Evolutionary conservation across 1,140 invertebrate genomes (phyloP), one percentile per base, ranked within the genome.

Genomic region (Gryllus bimaculatus): DNA sequence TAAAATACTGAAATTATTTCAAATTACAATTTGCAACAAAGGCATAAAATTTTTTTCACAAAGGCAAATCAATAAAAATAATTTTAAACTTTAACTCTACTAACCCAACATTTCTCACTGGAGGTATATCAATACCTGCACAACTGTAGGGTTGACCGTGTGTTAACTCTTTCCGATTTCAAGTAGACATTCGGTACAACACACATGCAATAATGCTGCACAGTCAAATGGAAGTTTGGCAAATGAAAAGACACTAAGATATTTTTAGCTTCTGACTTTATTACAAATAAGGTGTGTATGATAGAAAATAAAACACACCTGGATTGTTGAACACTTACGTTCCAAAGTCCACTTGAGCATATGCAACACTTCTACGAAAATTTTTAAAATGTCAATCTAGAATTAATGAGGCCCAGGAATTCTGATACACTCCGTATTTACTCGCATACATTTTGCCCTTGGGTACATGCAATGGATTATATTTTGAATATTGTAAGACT

Each of bases 181-280:
- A 77, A 77, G 26, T 26, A 77, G 66, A 79, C 73, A 79, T 79
- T 79, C 78, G 78, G 78, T 79, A 79, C 78, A 79, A 79, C 78
- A 79, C 66, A 79, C 78, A 79, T 79, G 78, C 78, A 78, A 78
- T 73, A 13, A 48, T 74, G 47, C 73, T 74, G 66, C 66, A 74
- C n/a, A 54, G 8, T 21, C 18, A 77, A n/a, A 77, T 77, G 47
- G 47, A 77, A 20, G 10, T 66, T 66, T 66, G 10, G 54, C 26
- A 39, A 39, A 39, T 39, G 26, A 39, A 39, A 39, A 39, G 26
- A 39, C 26, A 39, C 26, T 39, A 5, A 39, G 26, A 39, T 39
- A 39, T 39, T 5, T 39, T 39, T 39, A 1, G 26, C 26, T 39
- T 39, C 26, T 5, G 26, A 39, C 26, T 39, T 39, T 39, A 39